Evolutionary conservation across 2,888 invertebrate genomes (phyloP), one percentile per base, ranked within the genome.

Genomic region (Rhingia rostrata): DNA sequence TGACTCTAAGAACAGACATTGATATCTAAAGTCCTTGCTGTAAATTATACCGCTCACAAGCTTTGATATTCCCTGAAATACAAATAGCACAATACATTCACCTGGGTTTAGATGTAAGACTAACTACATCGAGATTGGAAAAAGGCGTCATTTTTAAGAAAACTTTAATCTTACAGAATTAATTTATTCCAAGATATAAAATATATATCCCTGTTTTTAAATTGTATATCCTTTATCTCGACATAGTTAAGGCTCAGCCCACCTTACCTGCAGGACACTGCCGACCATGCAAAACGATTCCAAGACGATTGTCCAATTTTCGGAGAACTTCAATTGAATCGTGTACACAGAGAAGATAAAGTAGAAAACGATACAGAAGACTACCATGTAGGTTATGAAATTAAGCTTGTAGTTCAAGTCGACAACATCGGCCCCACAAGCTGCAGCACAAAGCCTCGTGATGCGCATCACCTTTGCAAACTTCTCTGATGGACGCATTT

Each of bases 381-480:
- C 14, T 5, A 86, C 79, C 3, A 85, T 14, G 5, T 12, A 49
- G 0, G 87, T 87, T 1, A 70, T 74, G 6, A 1, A 4, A 54
- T 81, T 86, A 0, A 79, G 32, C 45, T 61, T 61, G 37, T 79
- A 87, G n/a, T 77, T 49, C 5, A 54, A 7, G n/a, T 54, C 51
- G 3, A 81, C 4, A 12, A 86, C 10, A 54, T 87, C 79, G 2
- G 78, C 77, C 0, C 87, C 87, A 9, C 86, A 81, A 2, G 54
- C 43, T 6, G 53, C n/a, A 22, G 51, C 9, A 10, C 41, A 61
- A 2, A 72, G 0, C 9, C 82, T 51, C 0, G 22, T 30, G 22
- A 82, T n/a, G 33, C 53, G 22, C 0, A 77, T 6, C 9, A 72
- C 10, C 5, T 49, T 72, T 5, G 7, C 10, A 9, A 33, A 72